Evolutionary conservation across 2,113 vertebrate genomes (phyloP), one percentile per base, ranked within the genome.

Genomic region (Upupa epops): DNA sequence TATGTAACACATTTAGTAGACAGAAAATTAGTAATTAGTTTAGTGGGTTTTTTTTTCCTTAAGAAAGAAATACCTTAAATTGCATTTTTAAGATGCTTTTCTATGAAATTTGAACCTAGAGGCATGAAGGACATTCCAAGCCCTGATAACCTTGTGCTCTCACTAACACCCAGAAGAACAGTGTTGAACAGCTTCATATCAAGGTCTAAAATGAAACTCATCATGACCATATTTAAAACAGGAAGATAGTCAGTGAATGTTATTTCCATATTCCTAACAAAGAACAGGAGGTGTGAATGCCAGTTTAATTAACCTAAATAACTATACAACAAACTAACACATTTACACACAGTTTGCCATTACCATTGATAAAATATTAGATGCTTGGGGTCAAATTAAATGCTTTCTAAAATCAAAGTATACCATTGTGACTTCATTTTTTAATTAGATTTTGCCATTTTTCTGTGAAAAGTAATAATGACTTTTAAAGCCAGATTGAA

Each of bases 41-140:
- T 31, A 2, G 1, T 1, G 1, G 40, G 34, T 22, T 36, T 5
- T 49, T 59, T 32, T 4, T 1, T 1, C 7, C 8, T 54, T 37
- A 24, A 36, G 11, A 55, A 51, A 18, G 21, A 73, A 65, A 46
- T 45, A 5, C 1, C 7, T 65, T 73, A 56, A 48, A 14, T 14
- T 79, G 0, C 4, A 45, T 54, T 49, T 5, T 37, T 79, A 49
- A 32, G 21, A n/a, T 9, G 28, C 1, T 29, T 75, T 63, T 25
- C 3, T 12, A 29, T 54, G 1, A 61, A 61, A 45, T 54, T 28
- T 79, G 7, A 79, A 83, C 1, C 1, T 54, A 42, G 40, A 42
- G 40, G 15, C 11, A 42, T 11, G 40, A 42, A 42, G 40, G 15
- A 11, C 40, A 12, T 42, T 15, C 40, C 40, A 42, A 42, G 15